phyloP scores from a whole-genome alignment of 2,888 invertebrate genomes.

The Plusia festucae region DNA sequence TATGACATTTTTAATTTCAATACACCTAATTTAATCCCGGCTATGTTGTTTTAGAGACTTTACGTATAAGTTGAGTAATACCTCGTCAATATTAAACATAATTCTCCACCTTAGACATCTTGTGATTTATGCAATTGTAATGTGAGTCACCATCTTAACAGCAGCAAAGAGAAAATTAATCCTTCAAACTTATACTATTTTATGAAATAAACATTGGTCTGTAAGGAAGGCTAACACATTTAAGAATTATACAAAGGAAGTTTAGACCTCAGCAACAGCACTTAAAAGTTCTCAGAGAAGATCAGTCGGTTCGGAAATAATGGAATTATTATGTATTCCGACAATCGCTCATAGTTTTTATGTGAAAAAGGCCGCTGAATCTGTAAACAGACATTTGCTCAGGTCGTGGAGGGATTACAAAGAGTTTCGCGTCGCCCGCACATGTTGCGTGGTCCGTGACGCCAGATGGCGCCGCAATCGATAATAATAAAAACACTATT shows the following conservation, averaged over 20 bases:
- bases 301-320: slow-evolving; percentile 36
- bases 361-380: slow-evolving; percentile 70
- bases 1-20: not conserved
- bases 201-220: too few relatives aligned
- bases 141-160: not conserved
- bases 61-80: too few relatives aligned
- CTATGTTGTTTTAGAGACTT: not conserved
- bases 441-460: slow-evolving; percentile 70
- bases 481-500: slow-evolving; percentile 69
- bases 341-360: slow-evolving; percentile 66
- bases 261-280: not conserved
- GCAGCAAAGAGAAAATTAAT: not conserved
- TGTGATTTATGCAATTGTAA: not conserved
- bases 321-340: slow-evolving; percentile 59
- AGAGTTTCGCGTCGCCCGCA: slow-evolving; percentile 63
- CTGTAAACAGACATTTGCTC: slow-evolving; percentile 70
- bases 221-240: too few relatives aligned
- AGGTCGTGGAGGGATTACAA: slow-evolving; percentile 60
- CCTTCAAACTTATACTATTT: too few relatives aligned
- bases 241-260: too few relatives aligned
- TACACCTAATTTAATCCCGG: not conserved
- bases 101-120: not conserved
- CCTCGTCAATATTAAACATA: too few relatives aligned
- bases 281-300: slow-evolving; percentile 19
- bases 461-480: slow-evolving; percentile 68